Percentiles rank a stretch among this genome's conserved stretches.
phyloP scores from a whole-genome alignment of 2,888 invertebrate species.

The Nematopogon swammerdamellus region DNA sequence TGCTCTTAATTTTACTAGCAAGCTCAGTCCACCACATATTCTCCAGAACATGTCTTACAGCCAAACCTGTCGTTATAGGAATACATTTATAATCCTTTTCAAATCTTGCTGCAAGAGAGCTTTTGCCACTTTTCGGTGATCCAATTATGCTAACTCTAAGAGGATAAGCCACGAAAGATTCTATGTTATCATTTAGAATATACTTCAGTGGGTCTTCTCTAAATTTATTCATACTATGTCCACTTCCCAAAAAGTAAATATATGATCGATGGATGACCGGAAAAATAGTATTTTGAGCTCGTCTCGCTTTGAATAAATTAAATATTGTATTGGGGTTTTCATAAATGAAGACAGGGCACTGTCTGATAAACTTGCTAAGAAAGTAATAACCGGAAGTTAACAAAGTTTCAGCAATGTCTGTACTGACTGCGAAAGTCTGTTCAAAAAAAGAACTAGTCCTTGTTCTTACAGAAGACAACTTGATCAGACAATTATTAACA shows the following conservation, averaged over 20 bases:
- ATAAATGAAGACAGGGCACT: constrained; percentile 62
- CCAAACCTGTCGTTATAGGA: constrained; percentile 51
- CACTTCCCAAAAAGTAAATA: constrained; percentile 57
- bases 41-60: constrained; percentile 44
- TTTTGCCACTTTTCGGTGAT: constrained; percentile 62
- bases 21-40: constrained; percentile 50
- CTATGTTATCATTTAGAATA: constrained; percentile 30
- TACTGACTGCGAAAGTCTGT: constrained; percentile 47
- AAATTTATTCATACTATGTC: constrained; percentile 46
- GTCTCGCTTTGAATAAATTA: constrained; percentile 43
- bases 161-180: constrained; percentile 43
- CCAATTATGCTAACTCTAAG: constrained; percentile 57
- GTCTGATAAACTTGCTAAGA: constrained; percentile 59
- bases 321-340: constrained; percentile 41
- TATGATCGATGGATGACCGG: constrained; percentile 57
- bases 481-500: constrained; percentile 19
- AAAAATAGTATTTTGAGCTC: constrained; percentile 35
- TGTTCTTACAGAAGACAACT: constrained; percentile 29
- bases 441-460: constrained; percentile 54
- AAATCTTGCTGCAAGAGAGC: constrained; percentile 51
- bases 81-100: constrained; percentile 50
- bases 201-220: constrained; percentile 56
- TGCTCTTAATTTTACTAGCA: constrained; percentile 31
- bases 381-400: constrained; percentile 58
- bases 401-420: constrained; percentile 54